Conservation (phyloP, 2,797 vertebrate species). For the Synanceia verrucosa region DNA sequence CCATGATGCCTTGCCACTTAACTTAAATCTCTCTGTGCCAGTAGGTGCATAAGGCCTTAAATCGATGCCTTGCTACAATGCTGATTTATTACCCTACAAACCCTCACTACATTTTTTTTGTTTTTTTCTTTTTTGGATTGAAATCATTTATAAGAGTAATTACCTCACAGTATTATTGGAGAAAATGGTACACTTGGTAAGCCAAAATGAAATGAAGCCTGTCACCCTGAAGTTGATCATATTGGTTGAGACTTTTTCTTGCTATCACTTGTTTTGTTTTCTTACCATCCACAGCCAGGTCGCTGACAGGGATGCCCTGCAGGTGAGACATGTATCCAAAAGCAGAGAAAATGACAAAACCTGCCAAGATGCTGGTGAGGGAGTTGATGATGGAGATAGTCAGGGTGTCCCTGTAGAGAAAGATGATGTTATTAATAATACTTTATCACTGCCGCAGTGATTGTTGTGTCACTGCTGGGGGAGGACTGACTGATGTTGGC, state of each 20-base stretch:
- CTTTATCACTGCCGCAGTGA: not conserved
- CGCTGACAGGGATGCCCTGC: conserved; percentile 73
- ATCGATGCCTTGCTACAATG: not conserved
- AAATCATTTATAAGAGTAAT: not conserved
- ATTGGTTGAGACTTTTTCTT: not conserved
- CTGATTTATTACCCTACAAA: not conserved
- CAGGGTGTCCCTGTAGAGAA: conserved; percentile 79
- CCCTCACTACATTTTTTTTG: not conserved
- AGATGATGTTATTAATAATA: conserved; percentile 3
- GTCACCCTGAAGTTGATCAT: not conserved
- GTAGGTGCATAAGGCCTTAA: too few species aligned
- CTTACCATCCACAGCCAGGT: conserved; percentile 84
- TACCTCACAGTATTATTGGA: not conserved
- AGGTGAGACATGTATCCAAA: conserved; percentile 85
- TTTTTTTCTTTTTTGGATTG: not conserved
- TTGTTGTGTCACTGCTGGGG: not conserved
- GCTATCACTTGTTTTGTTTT: not conserved
- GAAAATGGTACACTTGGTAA: not conserved
- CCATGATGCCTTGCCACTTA: too few species aligned
- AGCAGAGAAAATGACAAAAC: conserved; percentile 86
- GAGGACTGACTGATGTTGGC: not conserved
- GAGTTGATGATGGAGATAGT: conserved; percentile 80
- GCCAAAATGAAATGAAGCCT: not conserved
- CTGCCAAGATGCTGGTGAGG: conserved; percentile 81
- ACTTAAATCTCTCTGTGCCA: too few species aligned